These are phyloP conservation scores for Halichoeres trimaculatus DNA, from an alignment of 2,113 vertebrate species.

Conservation along the genomic window DNA sequence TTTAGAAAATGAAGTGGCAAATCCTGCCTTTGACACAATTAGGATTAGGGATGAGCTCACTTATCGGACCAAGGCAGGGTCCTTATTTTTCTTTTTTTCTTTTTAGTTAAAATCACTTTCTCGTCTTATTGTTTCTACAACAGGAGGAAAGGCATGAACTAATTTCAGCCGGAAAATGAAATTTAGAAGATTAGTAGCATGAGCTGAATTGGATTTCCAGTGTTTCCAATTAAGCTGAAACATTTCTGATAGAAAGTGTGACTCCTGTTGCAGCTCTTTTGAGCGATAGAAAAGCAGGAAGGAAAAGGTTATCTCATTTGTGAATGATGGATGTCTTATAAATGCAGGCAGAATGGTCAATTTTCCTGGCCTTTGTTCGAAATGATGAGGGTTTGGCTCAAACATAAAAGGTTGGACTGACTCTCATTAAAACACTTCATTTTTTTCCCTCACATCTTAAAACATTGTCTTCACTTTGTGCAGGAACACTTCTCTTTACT, in stretches of 20 bases:
- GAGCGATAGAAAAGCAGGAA: conserved; percentile 32
- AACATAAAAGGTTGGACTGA: conserved; percentile 9
- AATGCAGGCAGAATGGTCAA: conserved; percentile 38
- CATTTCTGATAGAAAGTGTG: conserved; percentile 30
- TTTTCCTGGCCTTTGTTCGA: conserved; percentile 59
- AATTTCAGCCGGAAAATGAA: conserved; percentile 67
- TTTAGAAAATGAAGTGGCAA: conserved; percentile 72
- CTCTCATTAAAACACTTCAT: conserved; percentile 28
- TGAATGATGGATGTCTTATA: conserved; percentile 57
- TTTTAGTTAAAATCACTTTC: conserved; percentile 64
- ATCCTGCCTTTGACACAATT: conserved; percentile 78
- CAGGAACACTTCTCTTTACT: conserved; percentile 19
- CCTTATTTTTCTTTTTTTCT: conserved; percentile 31
- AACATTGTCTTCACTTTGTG: conserved; percentile 12
- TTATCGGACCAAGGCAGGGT: conserved; percentile 69
- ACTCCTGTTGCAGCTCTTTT: conserved; percentile 8
- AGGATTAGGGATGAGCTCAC: conserved; percentile 73
- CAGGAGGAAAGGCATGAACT: conserved; percentile 42
- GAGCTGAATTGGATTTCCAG: conserved; percentile 58
- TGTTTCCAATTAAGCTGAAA: conserved; percentile 60
- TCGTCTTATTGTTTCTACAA: conserved; percentile 65
- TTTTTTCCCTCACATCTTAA: conserved; percentile 1
- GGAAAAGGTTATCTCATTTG: conserved; percentile 56
- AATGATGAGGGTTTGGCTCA: conserved; percentile 37
- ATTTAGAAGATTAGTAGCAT: conserved; percentile 72